A percentile compares a stretch with the other conserved stretches of the same genome.
Evolutionary conservation across 2,113 vertebrate species (phyloP).

Genomic region (Lamprologus tigripictilis): DNA sequence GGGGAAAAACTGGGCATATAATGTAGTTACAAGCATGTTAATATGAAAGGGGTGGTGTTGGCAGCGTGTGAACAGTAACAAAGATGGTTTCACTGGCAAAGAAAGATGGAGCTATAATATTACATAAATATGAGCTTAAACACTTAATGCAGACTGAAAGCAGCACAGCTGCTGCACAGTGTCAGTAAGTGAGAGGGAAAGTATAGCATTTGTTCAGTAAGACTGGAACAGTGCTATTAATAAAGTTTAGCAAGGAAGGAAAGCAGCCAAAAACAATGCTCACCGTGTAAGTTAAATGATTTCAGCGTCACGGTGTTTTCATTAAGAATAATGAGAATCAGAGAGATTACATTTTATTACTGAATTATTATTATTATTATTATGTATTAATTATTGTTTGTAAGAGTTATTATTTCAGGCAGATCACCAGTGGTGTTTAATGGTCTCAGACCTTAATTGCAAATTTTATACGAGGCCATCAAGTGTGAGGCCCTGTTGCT

Average conservation of each 20-base stretch:
- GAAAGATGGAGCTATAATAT: neutral
- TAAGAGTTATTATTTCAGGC: neutral
- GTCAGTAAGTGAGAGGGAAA: neutral
- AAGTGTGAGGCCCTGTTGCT: neutral
- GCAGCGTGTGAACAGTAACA: neutral
- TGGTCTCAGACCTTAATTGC: neutral
- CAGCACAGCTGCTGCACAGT: neutral
- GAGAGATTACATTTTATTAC: neutral
- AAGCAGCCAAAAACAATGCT: neutral
- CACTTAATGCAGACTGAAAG: neutral
- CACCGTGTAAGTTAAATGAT: neutral
- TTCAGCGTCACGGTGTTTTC: neutral
- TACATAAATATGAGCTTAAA: neutral
- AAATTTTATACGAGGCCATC: neutral
- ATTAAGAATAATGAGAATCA: neutral
- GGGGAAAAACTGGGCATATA: neutral
- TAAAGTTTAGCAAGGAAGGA: neutral
- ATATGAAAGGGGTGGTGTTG: neutral
- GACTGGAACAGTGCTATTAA: neutral
- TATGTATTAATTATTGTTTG: neutral
- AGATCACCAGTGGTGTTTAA: neutral
- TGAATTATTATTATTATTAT: neutral
- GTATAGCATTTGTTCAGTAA: neutral
- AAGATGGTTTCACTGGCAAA: neutral
- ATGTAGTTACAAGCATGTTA: neutral